Evolutionary conservation across 92 coral and sea anemone species (phyloP).

Genomic region (Plumapathes pennacea): DNA sequence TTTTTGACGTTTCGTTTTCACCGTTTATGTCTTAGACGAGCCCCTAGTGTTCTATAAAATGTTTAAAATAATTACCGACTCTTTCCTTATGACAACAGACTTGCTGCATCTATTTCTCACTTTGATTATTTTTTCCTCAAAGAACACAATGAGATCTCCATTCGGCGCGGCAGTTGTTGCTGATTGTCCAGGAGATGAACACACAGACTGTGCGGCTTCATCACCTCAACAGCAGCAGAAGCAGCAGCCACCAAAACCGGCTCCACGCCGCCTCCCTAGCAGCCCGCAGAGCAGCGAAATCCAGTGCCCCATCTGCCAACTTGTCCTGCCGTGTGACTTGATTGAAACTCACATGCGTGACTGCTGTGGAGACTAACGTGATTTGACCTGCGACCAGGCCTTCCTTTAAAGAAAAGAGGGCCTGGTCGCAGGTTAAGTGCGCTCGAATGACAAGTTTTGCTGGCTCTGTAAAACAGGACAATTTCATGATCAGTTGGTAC

Average conservation of each 20-base stretch:
- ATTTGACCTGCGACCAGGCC: too few relatives aligned
- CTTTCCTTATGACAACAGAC: background rate
- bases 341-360: conserved; percentile 79
- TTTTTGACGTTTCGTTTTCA: too few relatives aligned
- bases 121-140: too few relatives aligned
- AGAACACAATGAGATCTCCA: conserved; percentile 15
- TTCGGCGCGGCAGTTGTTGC: conserved; percentile 36
- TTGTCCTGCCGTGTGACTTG: conserved; percentile 64
- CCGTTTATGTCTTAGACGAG: too few relatives aligned
- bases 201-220: conserved; percentile 25
- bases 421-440: too few relatives aligned
- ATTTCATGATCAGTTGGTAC: too few relatives aligned
- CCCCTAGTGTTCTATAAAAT: background rate
- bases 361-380: conserved; percentile 66
- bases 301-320: conserved; percentile 69
- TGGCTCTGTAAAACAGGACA: too few relatives aligned
- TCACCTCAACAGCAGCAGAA: conserved; percentile 13
- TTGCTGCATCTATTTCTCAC: background rate
- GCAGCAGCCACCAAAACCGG: conserved; percentile 19
- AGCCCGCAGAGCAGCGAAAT: conserved; percentile 45
- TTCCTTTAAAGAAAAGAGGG: too few relatives aligned
- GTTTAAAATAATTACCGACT: background rate
- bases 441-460: too few relatives aligned
- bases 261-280: conserved; percentile 5
- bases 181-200: conserved; percentile 45